Percentiles rank a stretch among this genome's conserved stretches.
phyloP scores from a whole-genome alignment of 2,888 invertebrate species.

The Hydrotaea cyrtoneurina region DNA sequence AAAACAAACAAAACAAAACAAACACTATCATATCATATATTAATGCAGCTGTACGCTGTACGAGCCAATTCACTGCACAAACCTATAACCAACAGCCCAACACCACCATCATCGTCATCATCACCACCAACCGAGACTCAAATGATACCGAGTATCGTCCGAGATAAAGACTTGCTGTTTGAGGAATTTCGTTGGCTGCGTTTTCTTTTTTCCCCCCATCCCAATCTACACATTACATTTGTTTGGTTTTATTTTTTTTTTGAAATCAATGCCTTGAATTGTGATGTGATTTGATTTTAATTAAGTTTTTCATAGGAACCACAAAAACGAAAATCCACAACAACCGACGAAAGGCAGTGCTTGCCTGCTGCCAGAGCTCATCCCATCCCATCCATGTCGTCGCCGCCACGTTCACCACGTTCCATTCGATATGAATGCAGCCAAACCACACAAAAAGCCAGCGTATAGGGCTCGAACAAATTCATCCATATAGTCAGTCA shows the following conservation, averaged over 20 bases:
- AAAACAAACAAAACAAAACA: not conserved
- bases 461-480: not conserved
- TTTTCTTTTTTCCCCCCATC: conserved; percentile 6
- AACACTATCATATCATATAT: not conserved
- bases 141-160: not conserved
- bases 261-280: conserved; percentile 56
- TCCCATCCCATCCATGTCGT: conserved; percentile 31
- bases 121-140: conserved; percentile 16
- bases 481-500: not conserved
- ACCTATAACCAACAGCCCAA: not conserved
- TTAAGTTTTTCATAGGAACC: conserved; percentile 49
- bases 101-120: conserved; percentile 6
- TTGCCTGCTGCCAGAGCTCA: conserved; percentile 45
- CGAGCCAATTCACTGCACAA: no score
- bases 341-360: not conserved
- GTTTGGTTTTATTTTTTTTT: no score
- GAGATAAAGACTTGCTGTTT: conserved; percentile 21
- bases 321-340: conserved; percentile 30
- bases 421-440: conserved; percentile 3
- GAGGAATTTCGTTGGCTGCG: conserved; percentile 1
- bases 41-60: conserved; percentile 17
- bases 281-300: conserved; percentile 66
- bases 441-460: conserved; percentile 22
- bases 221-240: not conserved
- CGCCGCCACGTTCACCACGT: not conserved